These are phyloP conservation scores for Folsomia manolachei DNA, from an alignment of 2,888 invertebrate genomes.

Conservation along the genomic window DNA sequence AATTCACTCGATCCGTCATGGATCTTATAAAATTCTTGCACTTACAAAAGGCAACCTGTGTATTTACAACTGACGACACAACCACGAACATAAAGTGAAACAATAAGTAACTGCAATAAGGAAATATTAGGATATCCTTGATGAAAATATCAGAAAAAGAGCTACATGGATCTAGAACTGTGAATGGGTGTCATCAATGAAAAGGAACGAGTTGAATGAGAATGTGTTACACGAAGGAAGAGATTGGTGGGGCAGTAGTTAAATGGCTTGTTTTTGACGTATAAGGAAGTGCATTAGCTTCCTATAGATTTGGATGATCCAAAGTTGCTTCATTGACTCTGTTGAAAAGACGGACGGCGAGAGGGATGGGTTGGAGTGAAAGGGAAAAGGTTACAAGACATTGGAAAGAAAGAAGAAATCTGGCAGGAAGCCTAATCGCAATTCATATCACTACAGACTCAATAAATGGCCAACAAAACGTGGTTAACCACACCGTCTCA, in stretches of 20 bases:
- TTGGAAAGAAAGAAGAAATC: constrained; percentile 22
- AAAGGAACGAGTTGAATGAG: not conserved
- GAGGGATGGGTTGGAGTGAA: constrained; percentile 15
- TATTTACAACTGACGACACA: too few relatives aligned
- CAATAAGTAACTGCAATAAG: too few relatives aligned
- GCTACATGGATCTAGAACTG: too few relatives aligned
- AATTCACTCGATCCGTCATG: too few relatives aligned
- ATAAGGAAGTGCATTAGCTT: not conserved
- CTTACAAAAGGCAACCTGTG: too few relatives aligned
- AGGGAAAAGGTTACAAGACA: constrained; percentile 25
- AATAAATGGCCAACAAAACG: constrained; percentile 16
- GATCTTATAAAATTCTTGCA: too few relatives aligned
- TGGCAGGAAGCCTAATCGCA: constrained; percentile 35
- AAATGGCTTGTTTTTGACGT: too few relatives aligned
- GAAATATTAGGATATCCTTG: too few relatives aligned
- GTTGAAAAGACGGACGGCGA: constrained; percentile 4
- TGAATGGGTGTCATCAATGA: not conserved
- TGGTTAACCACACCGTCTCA: not conserved
- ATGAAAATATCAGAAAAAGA: too few relatives aligned
- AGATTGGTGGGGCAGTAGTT: not conserved
- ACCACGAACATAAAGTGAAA: too few relatives aligned
- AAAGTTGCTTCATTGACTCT: constrained; percentile 14
- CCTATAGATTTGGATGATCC: not conserved
- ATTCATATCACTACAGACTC: constrained; percentile 27
- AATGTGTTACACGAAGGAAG: constrained; percentile 5